These are phyloP conservation scores for Proales similis DNA, from an alignment of 1,140 invertebrate species.

Conservation along the genomic window DNA sequence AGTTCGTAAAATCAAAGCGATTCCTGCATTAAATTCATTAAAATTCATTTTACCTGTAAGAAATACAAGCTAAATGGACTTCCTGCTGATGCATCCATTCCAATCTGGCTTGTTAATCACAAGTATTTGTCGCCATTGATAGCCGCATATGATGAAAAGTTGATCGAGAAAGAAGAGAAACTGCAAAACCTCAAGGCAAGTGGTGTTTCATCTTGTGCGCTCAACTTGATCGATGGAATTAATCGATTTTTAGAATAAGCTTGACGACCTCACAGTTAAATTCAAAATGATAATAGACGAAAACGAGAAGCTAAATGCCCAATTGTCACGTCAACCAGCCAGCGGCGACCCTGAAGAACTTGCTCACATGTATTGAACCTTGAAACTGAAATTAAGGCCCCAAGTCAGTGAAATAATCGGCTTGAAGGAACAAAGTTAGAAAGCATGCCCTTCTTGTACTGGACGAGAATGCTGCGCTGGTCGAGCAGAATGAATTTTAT, in stretches of 20 bases:
- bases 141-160: slow-evolving; percentile 23
- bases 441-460: slow-evolving; percentile 32
- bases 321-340: no score
- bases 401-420: no score
- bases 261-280: slow-evolving; percentile 19
- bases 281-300: not conserved
- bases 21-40: not conserved
- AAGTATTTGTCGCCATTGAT: slow-evolving; percentile 34
- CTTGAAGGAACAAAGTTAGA: slow-evolving; percentile 14
- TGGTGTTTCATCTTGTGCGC: not conserved
- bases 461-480: slow-evolving; percentile 31
- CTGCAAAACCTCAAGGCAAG: slow-evolving; percentile 8
- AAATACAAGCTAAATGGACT: slow-evolving; percentile 17
- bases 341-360: no score
- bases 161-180: slow-evolving; percentile 19
- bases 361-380: no score
- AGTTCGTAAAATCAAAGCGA: not conserved
- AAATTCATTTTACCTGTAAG: not conserved
- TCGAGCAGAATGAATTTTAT: slow-evolving; percentile 19
- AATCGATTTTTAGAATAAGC: slow-evolving; percentile 2
- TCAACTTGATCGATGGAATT: not conserved
- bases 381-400: no score
- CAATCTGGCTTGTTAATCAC: slow-evolving; percentile 34
- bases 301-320: slow-evolving; percentile 13
- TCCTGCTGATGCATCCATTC: slow-evolving; percentile 2